These are phyloP conservation scores for Varanus komodoensis DNA, from an alignment of 2,113 vertebrate species.

Conservation along the genomic window DNA sequence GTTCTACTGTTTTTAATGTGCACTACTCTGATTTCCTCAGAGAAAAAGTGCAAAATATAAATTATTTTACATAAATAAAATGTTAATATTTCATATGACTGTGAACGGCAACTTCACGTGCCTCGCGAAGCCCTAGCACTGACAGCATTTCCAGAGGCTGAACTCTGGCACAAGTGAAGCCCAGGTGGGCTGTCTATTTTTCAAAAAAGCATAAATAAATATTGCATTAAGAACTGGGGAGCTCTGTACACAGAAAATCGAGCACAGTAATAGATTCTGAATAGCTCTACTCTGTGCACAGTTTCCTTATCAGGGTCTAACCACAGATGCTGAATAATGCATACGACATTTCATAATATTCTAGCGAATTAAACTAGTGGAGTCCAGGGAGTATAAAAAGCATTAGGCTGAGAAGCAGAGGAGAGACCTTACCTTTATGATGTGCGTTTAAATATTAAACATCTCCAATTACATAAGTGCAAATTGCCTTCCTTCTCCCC, in stretches of 20 bases:
- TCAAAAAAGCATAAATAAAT: neutral
- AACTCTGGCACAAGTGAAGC: neutral
- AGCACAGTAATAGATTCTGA: neutral
- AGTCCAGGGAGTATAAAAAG: conserved; percentile 15
- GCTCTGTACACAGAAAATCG: neutral
- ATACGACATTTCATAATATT: conserved; percentile 21
- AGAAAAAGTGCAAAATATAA: neutral
- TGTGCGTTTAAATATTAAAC: conserved; percentile 29
- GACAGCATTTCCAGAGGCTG: neutral
- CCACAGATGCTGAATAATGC: conserved; percentile 24
- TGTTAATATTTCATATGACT: neutral
- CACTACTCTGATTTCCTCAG: neutral
- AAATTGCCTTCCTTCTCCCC: neutral
- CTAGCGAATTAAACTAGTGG: conserved; percentile 17
- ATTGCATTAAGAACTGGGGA: neutral
- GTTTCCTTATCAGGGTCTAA: neutral
- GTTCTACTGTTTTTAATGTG: neutral
- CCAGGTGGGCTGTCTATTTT: too few relatives aligned
- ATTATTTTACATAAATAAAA: neutral
- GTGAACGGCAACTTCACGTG: neutral
- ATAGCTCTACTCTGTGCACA: neutral
- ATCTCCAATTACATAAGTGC: conserved; percentile 18
- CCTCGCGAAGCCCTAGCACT: neutral
- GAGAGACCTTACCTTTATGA: neutral
- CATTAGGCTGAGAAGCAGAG: neutral